These are phyloP conservation scores for Idaea dimidiata DNA, from an alignment of 2,888 invertebrate species.

Conservation along the genomic window DNA sequence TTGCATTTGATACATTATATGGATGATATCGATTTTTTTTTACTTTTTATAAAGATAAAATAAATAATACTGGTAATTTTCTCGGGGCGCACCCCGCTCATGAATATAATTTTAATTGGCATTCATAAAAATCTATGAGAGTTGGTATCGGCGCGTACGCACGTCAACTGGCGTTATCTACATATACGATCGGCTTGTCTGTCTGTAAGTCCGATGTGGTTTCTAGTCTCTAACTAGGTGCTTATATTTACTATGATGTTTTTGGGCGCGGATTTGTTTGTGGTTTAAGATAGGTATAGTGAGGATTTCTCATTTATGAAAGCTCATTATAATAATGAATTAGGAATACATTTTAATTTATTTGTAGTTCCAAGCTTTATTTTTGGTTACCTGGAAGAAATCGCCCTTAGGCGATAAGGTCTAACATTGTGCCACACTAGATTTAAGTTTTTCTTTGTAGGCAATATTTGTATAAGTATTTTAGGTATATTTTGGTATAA, in stretches of 20 bases:
- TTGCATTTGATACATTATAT: too few relatives aligned
- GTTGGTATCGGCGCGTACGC: slow-evolving; percentile 20
- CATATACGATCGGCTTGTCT: slow-evolving; percentile 30
- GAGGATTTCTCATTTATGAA: too few relatives aligned
- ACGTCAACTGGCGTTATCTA: slow-evolving; percentile 26
- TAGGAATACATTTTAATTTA: too few relatives aligned
- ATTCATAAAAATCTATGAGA: slow-evolving; percentile 23
- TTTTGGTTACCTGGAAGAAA: too few relatives aligned
- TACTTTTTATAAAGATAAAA: too few relatives aligned
- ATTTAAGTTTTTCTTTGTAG: too few relatives aligned
- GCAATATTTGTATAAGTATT: background rate
- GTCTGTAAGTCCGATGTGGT: slow-evolving; percentile 28
- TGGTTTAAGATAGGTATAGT: background rate
- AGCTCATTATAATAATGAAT: too few relatives aligned
- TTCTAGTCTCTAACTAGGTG: background rate
- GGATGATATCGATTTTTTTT: too few relatives aligned
- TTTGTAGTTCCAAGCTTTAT: too few relatives aligned
- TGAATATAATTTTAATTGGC: slow-evolving; percentile 26
- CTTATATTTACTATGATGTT: background rate
- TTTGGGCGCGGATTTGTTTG: background rate
- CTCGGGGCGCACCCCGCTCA: background rate
- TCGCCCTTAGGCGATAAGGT: too few relatives aligned
- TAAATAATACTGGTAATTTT: background rate
- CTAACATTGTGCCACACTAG: too few relatives aligned
- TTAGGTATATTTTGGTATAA: background rate